Conservation (phyloP, 2,888 invertebrate genomes). For the Athalia circularis region DNA sequence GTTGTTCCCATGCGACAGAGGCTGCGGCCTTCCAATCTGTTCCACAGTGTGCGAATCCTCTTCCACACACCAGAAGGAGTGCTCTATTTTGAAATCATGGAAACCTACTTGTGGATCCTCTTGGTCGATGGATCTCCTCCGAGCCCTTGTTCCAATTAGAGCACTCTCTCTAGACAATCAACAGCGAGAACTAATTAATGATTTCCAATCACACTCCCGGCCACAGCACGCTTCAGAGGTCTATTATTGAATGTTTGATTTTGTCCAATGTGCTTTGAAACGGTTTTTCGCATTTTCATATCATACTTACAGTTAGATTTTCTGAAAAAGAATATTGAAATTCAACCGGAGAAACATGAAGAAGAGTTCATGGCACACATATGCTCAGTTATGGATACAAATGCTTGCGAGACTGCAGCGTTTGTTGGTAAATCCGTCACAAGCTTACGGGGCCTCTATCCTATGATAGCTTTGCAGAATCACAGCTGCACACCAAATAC, state of each 20-base stretch:
- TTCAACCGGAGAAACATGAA: slow-evolving; percentile 77
- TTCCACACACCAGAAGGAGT: slow-evolving; percentile 79
- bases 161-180: slow-evolving; percentile 72
- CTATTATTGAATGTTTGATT: slow-evolving; percentile 22
- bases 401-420: slow-evolving; percentile 80
- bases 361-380: slow-evolving; percentile 78
- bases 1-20: slow-evolving; percentile 77
- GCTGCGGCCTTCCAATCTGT: slow-evolving; percentile 84
- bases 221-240: slow-evolving; percentile 78
- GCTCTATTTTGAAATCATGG: slow-evolving; percentile 79
- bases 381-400: slow-evolving; percentile 80
- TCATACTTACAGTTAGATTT: slow-evolving; percentile 70
- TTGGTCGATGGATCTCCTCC: slow-evolving; percentile 70
- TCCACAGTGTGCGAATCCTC: slow-evolving; percentile 79
- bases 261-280: neutral
- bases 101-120: slow-evolving; percentile 72
- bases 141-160: slow-evolving; percentile 74
- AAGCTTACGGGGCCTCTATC: slow-evolving; percentile 81
- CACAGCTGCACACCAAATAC: slow-evolving; percentile 84
- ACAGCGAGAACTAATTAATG: slow-evolving; percentile 76
- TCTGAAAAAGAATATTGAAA: slow-evolving; percentile 74
- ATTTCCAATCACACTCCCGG: slow-evolving; percentile 76
- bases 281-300: slow-evolving; percentile 2
- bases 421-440: slow-evolving; percentile 72
- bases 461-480: slow-evolving; percentile 81